Evolutionary conservation across 2,888 invertebrate species (phyloP).

Genomic region (Marasmarcha lunaedactyla): DNA sequence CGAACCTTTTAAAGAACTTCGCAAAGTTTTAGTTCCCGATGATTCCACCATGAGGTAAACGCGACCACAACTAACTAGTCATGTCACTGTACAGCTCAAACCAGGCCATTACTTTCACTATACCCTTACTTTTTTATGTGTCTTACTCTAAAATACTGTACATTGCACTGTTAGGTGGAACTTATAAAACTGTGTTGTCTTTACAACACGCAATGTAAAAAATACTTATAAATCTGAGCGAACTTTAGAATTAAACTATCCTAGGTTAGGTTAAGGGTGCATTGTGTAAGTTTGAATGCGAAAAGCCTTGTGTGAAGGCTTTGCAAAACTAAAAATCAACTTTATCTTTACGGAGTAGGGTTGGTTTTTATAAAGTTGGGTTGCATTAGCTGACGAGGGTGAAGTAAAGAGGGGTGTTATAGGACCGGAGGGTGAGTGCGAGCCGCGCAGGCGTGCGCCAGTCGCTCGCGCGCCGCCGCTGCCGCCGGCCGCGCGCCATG

Average conservation of each 20-base stretch:
- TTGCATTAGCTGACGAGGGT: conserved; percentile 24
- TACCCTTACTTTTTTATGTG: background rate
- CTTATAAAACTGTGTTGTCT: no score
- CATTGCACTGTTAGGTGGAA: background rate
- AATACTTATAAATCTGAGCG: background rate
- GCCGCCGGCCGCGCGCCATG: conserved; percentile 69
- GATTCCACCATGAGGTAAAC: conserved; percentile 29
- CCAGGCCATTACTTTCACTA: conserved; percentile 37
- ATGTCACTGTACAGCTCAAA: conserved; percentile 42
- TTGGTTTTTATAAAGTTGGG: conserved; percentile 17
- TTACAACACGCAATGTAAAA: no score
- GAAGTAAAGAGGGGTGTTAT: conserved; percentile 54
- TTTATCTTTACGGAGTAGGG: background rate
- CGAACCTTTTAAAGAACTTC: no score
- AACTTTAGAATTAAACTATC: conserved; percentile 16
- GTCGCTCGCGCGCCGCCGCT: conserved; percentile 71
- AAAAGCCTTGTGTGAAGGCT: conserved; percentile 26
- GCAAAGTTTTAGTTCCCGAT: conserved; percentile 10
- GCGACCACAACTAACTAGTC: conserved; percentile 29
- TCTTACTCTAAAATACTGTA: background rate
- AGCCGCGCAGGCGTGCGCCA: conserved; percentile 67
- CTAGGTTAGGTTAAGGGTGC: conserved; percentile 62
- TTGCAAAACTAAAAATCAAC: conserved; percentile 12
- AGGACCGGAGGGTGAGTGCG: conserved; percentile 52
- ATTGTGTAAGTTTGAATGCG: conserved; percentile 43